Evolutionary conservation across 2,113 vertebrate species (phyloP).

Genomic region (Cochlearius cochlearius): DNA sequence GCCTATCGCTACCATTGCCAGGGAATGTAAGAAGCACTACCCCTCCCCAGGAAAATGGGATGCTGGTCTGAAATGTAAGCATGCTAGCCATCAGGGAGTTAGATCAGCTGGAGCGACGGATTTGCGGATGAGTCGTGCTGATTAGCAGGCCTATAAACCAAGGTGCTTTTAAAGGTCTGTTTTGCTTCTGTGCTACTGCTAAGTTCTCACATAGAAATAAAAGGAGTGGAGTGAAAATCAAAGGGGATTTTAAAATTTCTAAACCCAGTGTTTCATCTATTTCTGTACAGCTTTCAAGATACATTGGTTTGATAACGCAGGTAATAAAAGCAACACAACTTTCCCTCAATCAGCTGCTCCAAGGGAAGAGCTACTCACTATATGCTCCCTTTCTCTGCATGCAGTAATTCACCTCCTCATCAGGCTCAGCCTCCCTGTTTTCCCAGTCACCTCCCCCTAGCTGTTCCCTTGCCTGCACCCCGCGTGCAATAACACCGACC

Average conservation of each 20-base stretch:
- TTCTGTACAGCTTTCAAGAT: background rate
- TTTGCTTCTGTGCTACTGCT: background rate
- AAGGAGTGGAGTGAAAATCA: background rate
- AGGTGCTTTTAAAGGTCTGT: background rate
- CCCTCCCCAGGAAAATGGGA: background rate
- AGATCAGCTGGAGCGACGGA: background rate
- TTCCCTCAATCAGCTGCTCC: background rate
- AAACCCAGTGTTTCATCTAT: background rate
- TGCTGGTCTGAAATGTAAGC: background rate
- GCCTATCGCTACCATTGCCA: background rate
- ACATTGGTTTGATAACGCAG: background rate
- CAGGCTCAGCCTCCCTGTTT: background rate
- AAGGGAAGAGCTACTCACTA: background rate
- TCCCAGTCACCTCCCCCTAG: background rate
- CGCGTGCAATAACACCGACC: background rate
- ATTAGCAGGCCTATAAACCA: background rate
- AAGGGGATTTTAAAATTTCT: background rate
- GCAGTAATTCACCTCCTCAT: background rate
- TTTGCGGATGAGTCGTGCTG: background rate
- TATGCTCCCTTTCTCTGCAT: background rate
- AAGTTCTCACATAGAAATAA: background rate
- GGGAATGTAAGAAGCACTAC: background rate
- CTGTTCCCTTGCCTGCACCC: background rate
- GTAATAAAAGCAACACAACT: background rate
- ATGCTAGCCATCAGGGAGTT: background rate